phyloP scores from a whole-genome alignment of 1,140 invertebrate species.

The Aphelenchoides besseyi region DNA sequence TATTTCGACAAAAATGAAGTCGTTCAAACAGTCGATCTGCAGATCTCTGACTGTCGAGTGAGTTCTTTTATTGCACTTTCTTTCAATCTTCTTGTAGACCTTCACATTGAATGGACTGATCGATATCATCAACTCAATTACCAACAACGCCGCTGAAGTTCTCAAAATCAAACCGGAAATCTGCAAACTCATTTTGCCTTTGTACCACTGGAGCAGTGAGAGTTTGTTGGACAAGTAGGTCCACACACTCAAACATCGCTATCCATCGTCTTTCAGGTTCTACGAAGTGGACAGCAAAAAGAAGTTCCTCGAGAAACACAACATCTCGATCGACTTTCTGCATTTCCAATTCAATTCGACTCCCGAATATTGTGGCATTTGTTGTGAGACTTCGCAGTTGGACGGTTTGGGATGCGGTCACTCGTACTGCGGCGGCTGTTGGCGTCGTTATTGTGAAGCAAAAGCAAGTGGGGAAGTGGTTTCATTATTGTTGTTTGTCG shows the following conservation, averaged over 20 bases:
- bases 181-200: not conserved
- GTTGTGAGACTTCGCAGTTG: conserved; percentile 65
- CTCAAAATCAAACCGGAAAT: not conserved
- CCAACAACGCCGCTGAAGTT: not conserved
- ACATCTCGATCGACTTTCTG: not conserved
- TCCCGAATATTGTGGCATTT: not conserved
- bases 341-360: not conserved
- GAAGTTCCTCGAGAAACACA: not conserved
- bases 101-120: not conserved
- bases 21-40: too few species aligned
- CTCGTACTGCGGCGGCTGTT: conserved; percentile 86
- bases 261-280: not conserved
- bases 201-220: not conserved
- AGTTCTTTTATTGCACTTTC: too few species aligned
- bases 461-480: conserved; percentile 74
- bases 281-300: not conserved
- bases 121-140: not conserved
- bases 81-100: too few species aligned
- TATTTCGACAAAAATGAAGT: too few species aligned
- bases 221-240: not conserved
- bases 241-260: not conserved
- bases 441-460: conserved; percentile 91
- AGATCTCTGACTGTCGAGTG: too few species aligned
- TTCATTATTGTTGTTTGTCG: not conserved
- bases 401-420: conserved; percentile 92